Base-by-base conservation (phyloP, 1,140 invertebrate genomes). In the Penaeus chinensis region DNA sequence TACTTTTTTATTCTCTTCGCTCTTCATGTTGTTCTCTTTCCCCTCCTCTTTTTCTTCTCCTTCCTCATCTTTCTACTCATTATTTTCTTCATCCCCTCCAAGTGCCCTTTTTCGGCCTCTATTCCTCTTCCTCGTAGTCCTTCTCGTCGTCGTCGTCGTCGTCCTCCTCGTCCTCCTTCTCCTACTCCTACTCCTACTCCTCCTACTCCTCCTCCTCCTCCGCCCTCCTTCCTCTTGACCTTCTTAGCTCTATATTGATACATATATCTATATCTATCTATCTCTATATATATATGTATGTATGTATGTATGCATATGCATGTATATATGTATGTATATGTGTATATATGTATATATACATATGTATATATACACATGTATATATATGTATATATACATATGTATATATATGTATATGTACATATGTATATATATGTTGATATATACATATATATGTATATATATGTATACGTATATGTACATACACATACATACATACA, bases 391-490 rank as follows among this genome's bases (percentile, higher is more conserved):
- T 8, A 66, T 13, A 2, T 63, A 63, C 32, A 63, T 3, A 24
- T n/a, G 3, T 63, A 62, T n/a, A 37, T 4, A 79, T 1, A 79
- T 4, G 8, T 18, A 37, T 47, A 79, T 16, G 54, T 16, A 79
- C 47, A 79, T 5, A 79, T 5, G 54, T 47, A 79, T 47, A 80
- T 61, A 80, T 61, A 80, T 19, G 62, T 61, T 60, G 0, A 61
- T 61, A 80, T 47, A 79, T 16, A 79, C 8, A 79, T 47, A 60
- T 47, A 79, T 18, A 79, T 47, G 2, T 18, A 79, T 47, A 60
- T 47, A 79, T 18, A 79, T 10, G 42, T 42, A 78, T n/a, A 78
- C n/a, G 42, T 42, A 78, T n/a, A 78, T 10, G 42, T n/a, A 80
- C 24, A 61, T 16, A 80, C 10, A 61, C 24, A 80, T 18, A 24